Base-by-base conservation (phyloP, 2,113 vertebrate genomes). In the Bujurquina vittata region DNA sequence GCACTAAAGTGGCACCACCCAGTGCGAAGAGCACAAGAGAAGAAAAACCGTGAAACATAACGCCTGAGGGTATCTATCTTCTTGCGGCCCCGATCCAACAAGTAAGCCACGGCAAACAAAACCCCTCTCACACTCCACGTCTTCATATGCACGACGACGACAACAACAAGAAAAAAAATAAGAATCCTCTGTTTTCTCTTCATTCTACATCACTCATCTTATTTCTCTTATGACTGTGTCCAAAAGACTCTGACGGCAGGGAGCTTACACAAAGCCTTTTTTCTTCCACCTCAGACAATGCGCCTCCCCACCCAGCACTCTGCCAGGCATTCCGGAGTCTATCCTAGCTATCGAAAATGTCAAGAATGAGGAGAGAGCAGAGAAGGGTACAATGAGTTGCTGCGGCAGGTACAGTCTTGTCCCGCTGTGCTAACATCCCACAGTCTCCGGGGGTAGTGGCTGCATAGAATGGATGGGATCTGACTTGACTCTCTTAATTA, bases 361-460 rank as follows among this genome's bases (percentile, higher is more conserved):
- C 93, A 95, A 93, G 93, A 93, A 94, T 94, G 94, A 93, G 83
- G 86, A 90, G 90, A 86, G 81, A 88, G 90, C 90, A 94, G 86
- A 88, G 88, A 88, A 93, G 92, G 91, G 93, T 91, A 94, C 89
- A 87, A 81, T 80, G 89, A 90, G 87, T 65, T 72, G 11, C 80
- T 56, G 85, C 67, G 87, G 91, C 95, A 96, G 94, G 95, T 95
- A 94, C 84, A 93, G 94, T 95, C 95, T 95, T 95, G 95, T 94
- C 91, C 84, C 62, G 23, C 84, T 89, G 85, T 60, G 74, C 85
- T 85, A 75, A 94, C 93, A 85, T 87, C 91, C 88, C 85, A 77
- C 77, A 87, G 80, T 90, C 89, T 91, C 90, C 58, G 14, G 78
- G 59, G 75, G 83, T 79, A 65, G 84, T 73, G 58, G 77, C 65